Evolutionary conservation across 2,797 vertebrate genomes (phyloP), one percentile per base, ranked within the genome.

Genomic region (Enteromius mattozi): DNA sequence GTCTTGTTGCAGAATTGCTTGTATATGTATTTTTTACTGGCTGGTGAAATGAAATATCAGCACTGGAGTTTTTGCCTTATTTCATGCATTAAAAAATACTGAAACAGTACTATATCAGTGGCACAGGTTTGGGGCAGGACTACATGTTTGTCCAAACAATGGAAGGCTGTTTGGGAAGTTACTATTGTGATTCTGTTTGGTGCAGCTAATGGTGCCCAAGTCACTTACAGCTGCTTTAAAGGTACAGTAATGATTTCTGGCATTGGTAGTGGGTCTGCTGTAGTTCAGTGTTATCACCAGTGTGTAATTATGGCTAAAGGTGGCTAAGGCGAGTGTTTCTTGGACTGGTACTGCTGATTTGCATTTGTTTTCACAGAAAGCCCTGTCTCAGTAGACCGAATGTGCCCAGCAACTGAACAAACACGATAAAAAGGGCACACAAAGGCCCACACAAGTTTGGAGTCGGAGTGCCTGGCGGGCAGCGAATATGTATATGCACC

Each of bases 401-500:
- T 54, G 17, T 61, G 40, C 69, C 47, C 3, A 68, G 37, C 70
- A 61, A 66, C 40, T 37, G 75, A 84, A 42, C 74, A 85, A 79
- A 81, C 68, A 30, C 17, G 54, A 82, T 56, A 40, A 56, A 66
- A 87, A 79, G 47, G 47, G 68, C 68, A 79, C 42, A 59, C 37
- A 66, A 74, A 78, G 35, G 37, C 19, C 65, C 54, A 35, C 59
- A 78, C 78, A 77, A 65, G 65, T 81, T 74, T 47, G 54, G 14
- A 35, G 35, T 19, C 65, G 33, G 24, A 14, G 79, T 74, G 66
- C 4, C 35, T 45, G 13, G 40, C 21, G n/a, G 27, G 69, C 56
- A 74, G 81, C 56, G 68, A 68, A 81, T 86, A 91, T 88, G 85
- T 86, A 83, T 83, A 88, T 90, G 83, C 91, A 88, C 86, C 88